Base-by-base conservation (phyloP, 2,113 vertebrate genomes). In the Hypomesus transpacificus region DNA sequence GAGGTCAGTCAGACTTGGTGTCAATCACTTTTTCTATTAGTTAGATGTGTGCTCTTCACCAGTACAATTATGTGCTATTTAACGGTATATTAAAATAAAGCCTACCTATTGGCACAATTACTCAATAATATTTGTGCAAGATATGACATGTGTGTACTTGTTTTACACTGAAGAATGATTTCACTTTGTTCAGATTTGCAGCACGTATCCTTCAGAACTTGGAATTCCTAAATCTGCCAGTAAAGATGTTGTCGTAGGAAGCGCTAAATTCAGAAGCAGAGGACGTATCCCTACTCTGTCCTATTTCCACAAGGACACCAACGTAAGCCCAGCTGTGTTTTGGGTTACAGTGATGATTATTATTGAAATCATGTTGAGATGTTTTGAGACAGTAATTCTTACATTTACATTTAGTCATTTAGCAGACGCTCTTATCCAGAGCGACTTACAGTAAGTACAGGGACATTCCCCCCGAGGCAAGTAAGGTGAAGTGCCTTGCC, bases 201-300 rank as follows among this genome's bases (percentile, higher is more conserved):
- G 76, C 77, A 93, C 92, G 0, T 95, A 94, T 58, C 90, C 92
- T 60, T 84, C 88, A 18, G 83, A 91, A 65, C 74, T 95, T 6
- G 90, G 87, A 74, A 73, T 94, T 66, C 92, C 92, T 13, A 92
- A 84, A 82, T 85, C 82, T 60, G 90, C 91, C 75, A 85, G 22
- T 50, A 89, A 68, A 74, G 79, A 83, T 0, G 92, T 80, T 4
- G 85, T 95, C 78, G 79, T 92, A 9, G 92, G 92, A 71, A 95
- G 92, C 24, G 89, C 93, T 0, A 93, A 86, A 85, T 94, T 94
- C 86, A 89, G 92, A 82, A 95, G 94, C 87, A 92, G 92, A 86
- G 92, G 91, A 26, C 76, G 90, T 57, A 89, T 94, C 69, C 93
- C 93, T 0, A 92, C 92, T 60, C 91, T 94, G 57, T 94, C 90